Percentiles rank a stretch among this genome's conserved stretches.
These are phyloP conservation scores for Chamaea fasciata DNA, from an alignment of 2,113 vertebrate species.

Conservation along the genomic window DNA sequence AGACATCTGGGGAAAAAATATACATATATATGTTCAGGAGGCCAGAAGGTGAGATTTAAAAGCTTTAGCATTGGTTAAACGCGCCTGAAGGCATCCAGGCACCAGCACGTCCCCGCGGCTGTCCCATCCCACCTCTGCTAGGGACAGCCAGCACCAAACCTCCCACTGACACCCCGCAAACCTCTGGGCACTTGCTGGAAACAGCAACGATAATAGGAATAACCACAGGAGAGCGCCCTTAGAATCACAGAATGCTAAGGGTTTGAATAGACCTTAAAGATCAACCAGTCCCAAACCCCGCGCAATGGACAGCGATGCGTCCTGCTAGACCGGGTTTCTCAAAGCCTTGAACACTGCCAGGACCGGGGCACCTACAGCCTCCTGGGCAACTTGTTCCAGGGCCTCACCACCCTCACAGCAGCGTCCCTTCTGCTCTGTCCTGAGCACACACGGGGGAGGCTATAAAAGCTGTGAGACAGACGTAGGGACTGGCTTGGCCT, in stretches of 20 bases:
- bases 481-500: rapidly evolving
- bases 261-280: not conserved
- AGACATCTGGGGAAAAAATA: rapidly evolving
- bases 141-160: not conserved
- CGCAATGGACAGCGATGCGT: not conserved
- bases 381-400: not conserved
- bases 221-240: rapidly evolving
- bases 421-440: too few relatives aligned
- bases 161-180: not conserved
- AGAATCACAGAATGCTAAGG: not conserved
- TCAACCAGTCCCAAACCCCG: not conserved
- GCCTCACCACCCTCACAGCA: not conserved
- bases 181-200: not conserved
- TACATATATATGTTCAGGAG: not conserved
- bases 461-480: not conserved
- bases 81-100: not conserved
- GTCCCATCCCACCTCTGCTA: rapidly evolving
- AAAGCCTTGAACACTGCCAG: not conserved
- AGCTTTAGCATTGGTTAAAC: rapidly evolving
- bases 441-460: rapidly evolving
- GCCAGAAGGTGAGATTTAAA: not conserved
- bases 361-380: rapidly evolving
- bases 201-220: rapidly evolving
- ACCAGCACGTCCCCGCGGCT: rapidly evolving
- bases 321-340: not conserved